phyloP scores from a whole-genome alignment of 2,797 vertebrate species.

The Arctocebus calabarensis region DNA sequence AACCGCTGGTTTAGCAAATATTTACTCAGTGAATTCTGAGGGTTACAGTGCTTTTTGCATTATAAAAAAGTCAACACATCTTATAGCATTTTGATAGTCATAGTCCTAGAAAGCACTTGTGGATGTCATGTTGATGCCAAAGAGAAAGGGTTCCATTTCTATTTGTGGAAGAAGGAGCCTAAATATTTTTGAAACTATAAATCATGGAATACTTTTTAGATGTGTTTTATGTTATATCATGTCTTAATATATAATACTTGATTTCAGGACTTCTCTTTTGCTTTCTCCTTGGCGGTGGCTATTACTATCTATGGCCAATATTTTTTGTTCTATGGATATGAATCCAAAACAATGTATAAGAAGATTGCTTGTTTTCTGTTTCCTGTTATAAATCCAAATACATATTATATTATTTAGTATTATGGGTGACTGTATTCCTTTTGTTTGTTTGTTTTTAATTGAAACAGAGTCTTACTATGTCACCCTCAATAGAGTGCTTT shows the following conservation, averaged over 20 bases:
- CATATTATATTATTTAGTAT: background rate
- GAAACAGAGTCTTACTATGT: too few relatives aligned
- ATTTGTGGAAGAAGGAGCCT: conserved; percentile 20
- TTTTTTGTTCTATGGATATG: conserved; percentile 33
- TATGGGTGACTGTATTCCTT: background rate
- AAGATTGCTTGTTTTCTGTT: conserved; percentile 24
- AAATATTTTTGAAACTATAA: conserved; percentile 40
- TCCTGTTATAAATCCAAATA: conserved; percentile 52
- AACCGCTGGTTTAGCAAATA: background rate
- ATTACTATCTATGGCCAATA: background rate
- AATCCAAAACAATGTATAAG: background rate
- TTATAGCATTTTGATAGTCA: conserved; percentile 53
- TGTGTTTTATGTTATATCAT: conserved; percentile 32
- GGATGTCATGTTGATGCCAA: conserved; percentile 19
- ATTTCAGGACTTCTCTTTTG: conserved; percentile 37
- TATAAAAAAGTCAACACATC: conserved; percentile 24
- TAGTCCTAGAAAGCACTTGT: background rate
- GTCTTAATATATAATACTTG: background rate
- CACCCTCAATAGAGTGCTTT: too few relatives aligned
- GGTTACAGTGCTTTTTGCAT: background rate
- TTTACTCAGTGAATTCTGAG: conserved; percentile 48
- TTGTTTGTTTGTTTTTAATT: too few relatives aligned
- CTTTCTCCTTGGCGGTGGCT: conserved; percentile 29
- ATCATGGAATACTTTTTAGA: conserved; percentile 13
- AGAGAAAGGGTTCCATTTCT: background rate